Conservation (phyloP, 2,797 vertebrate species). For the Petrocephalus schoutedeni region DNA sequence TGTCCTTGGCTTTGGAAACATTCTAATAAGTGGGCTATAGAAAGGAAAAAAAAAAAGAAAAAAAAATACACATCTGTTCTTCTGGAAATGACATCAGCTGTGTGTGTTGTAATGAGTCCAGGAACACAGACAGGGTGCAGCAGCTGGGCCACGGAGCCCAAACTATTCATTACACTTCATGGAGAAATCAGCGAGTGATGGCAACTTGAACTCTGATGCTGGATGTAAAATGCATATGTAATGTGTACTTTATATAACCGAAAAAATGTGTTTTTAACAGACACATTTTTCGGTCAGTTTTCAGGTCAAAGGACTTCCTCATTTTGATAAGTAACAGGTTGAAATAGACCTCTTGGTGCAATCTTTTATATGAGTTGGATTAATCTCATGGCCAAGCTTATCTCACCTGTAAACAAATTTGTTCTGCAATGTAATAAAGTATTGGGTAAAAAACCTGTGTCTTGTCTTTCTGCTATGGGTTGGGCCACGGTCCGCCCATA, state of each 20-base stretch:
- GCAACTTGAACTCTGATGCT: neutral
- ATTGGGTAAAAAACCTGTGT: neutral
- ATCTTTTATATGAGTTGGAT: neutral
- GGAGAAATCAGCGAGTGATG: neutral
- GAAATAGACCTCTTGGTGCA: neutral
- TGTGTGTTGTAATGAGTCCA: neutral
- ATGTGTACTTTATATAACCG: neutral
- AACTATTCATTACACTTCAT: neutral
- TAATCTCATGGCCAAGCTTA: neutral
- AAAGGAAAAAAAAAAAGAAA: neutral
- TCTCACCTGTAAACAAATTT: neutral
- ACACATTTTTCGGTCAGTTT: neutral
- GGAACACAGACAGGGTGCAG: neutral
- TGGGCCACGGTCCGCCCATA: neutral
- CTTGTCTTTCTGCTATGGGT: neutral
- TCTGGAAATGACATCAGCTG: constrained; percentile 11
- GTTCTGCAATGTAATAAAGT: neutral
- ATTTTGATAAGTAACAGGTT: neutral
- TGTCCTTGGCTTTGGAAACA: constrained; percentile 9
- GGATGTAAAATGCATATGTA: neutral
- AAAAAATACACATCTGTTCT: constrained; percentile 8
- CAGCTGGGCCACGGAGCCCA: neutral
- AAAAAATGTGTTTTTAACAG: neutral
- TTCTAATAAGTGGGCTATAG: neutral
- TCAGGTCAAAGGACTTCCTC: neutral